Evolutionary conservation across 2,113 vertebrate species (phyloP), one percentile per base, ranked within the genome.

Genomic region (Crotalus viridis): DNA sequence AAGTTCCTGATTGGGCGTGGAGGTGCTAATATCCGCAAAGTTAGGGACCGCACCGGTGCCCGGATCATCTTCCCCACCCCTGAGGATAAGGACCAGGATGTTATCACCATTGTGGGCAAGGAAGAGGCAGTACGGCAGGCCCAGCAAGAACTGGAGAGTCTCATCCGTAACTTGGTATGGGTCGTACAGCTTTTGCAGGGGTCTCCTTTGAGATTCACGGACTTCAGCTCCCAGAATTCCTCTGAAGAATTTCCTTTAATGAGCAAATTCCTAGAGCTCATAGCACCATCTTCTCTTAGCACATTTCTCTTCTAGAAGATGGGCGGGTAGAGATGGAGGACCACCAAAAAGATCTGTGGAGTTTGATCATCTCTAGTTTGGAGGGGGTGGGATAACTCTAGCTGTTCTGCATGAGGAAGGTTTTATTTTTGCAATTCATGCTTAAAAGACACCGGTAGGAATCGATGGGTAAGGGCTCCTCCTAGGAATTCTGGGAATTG

Each of bases 101-200:
- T 98, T 89, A 97, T 98, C 96, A 98, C 98, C 94, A 98, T 98
- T 2, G 96, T 98, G 33, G 98, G 98, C 48, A 97, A 96, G 85
- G 98, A 98, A 91, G 97, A 98, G 22, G 97, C 98, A 0, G 98
- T 98, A 3, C 97, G 94, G 59, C 97, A 97, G 43, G 97, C 97
- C 0, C 97, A 98, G 96, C 98, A 96, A 46, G 97, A 98, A 93
- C 96, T 98, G 95, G 98, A 98, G 74, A 93, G 39, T 52, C 97
- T 98, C 69, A 96, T 98, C 54, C 97, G 98, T 94, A 98, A 98
- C 95, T 97, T 98, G 97, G 98, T 98, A 94, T 93, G 89, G 19
- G 8, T 15, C 7, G 4, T 9, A 10, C 10, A 48, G 15, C 28
- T 69, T 69, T 69, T 28, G 28, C 64, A 69, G 64, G 1, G 28